Evolutionary conservation across 2,113 vertebrate genomes (phyloP).

Genomic region (Rallus limicola): DNA sequence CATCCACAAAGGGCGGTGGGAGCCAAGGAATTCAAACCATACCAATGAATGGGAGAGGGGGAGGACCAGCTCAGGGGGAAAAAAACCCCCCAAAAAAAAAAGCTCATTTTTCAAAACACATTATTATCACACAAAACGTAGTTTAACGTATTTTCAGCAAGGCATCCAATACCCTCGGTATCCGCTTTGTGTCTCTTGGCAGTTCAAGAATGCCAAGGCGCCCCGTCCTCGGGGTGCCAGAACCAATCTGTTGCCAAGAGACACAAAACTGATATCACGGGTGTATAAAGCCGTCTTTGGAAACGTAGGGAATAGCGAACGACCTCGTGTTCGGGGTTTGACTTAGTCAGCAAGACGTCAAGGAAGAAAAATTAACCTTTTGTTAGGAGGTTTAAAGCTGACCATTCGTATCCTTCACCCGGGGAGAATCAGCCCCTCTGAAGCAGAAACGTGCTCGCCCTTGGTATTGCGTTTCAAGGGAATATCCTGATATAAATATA

Average conservation of each 20-base stretch:
- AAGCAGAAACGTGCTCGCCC: fast-evolving
- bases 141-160: not conserved
- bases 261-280: conserved; percentile 52
- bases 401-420: not conserved
- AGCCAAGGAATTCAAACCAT: not conserved
- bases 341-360: conserved; percentile 66
- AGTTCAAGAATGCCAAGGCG: conserved; percentile 26
- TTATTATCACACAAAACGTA: not conserved
- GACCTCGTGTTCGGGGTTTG: conserved; percentile 41
- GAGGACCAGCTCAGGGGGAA: not conserved
- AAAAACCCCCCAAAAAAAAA: not conserved
- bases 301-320: not conserved
- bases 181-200: conserved; percentile 36
- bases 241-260: conserved; percentile 70
- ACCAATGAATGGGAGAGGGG: not conserved
- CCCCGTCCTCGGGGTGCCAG: conserved; percentile 49
- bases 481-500: fast-evolving
- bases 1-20: not conserved
- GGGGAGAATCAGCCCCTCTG: not conserved
- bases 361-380: conserved; percentile 69
- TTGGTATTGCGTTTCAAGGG: not conserved
- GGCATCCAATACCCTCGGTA: not conserved
- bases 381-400: not conserved
- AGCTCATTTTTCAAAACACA: not conserved
- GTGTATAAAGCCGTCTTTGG: conserved; percentile 24